Conservation (phyloP, 1,140 invertebrate species). For the Cotesia vestalis region DNA sequence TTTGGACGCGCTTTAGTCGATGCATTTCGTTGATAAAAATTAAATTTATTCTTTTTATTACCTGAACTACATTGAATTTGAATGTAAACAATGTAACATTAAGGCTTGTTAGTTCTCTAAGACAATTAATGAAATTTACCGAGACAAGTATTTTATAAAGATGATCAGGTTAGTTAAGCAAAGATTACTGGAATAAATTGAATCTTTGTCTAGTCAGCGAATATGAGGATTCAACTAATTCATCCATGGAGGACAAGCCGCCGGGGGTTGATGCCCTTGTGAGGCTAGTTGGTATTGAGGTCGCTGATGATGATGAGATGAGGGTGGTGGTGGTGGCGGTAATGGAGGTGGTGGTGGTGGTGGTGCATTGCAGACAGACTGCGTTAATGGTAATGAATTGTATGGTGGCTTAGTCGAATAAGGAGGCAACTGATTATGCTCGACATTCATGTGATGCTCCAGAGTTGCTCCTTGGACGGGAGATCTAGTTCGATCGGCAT, state of each 20-base stretch:
- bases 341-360: constrained; percentile 52
- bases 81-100: neutral
- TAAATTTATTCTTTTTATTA: neutral
- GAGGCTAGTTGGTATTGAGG: constrained; percentile 47
- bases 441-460: constrained; percentile 51
- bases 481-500: constrained; percentile 48
- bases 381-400: constrained; percentile 54
- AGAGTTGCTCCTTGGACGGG: constrained; percentile 48
- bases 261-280: constrained; percentile 53
- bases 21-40: constrained; percentile 28
- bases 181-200: constrained; percentile 9
- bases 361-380: constrained; percentile 59
- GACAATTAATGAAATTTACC: too few species aligned
- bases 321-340: constrained; percentile 51
- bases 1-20: constrained; percentile 8
- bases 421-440: constrained; percentile 53
- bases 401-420: constrained; percentile 53
- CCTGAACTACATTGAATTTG: neutral
- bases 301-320: constrained; percentile 47
- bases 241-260: constrained; percentile 57
- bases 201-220: constrained; percentile 5
- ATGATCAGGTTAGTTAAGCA: neutral
- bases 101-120: neutral
- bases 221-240: constrained; percentile 45
- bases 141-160: too few species aligned